Evolutionary conservation across 2,113 vertebrate genomes (phyloP), one percentile per base, ranked within the genome.

Genomic region (Brachirus orientalis): DNA sequence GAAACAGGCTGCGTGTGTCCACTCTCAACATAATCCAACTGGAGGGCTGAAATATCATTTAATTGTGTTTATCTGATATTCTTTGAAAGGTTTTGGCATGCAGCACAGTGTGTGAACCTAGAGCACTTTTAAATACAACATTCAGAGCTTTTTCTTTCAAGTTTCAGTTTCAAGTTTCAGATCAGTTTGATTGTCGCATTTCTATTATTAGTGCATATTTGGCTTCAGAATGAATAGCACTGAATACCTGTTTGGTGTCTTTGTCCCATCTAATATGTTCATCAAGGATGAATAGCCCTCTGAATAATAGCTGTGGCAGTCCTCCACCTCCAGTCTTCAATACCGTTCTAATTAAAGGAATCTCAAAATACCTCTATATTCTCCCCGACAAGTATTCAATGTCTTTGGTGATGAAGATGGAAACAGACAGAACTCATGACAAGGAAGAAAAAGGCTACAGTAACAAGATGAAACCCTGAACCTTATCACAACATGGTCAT

Each of bases 41-140:
- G 7, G 18, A 35, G 20, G 38, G 47, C 18, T 56, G 38, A 91
- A 88, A 95, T 90, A 91, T 87, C 72, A 87, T 88, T 78, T 94
- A 94, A 94, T 94, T 95, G 86, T 83, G 8, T 89, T 90, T 89
- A 90, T 93, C 89, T 92, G 86, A 90, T 36, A 17, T 66, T 73
- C 13, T 57, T 50, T 38, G 35, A 47, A 57, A 63, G 47, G 9
- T 4, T n/a, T 10, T 8, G 10, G 16, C 36, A 63, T 56, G 7
- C 18, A 41, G 10, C 44, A 44, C 5, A 59, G 11, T 41, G 9
- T 54, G 18, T 58, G 14, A 36, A 57, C 45, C 18, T 65, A 20
- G 43, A 43, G n/a, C 22, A 57, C 8, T 14, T 66, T 38, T 17
- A 36, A 56, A 37, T 37, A 18, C 7, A 43, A 35, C 59, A 50